These are phyloP conservation scores for Passer domesticus DNA, from an alignment of 2,113 vertebrate species.

Conservation along the genomic window DNA sequence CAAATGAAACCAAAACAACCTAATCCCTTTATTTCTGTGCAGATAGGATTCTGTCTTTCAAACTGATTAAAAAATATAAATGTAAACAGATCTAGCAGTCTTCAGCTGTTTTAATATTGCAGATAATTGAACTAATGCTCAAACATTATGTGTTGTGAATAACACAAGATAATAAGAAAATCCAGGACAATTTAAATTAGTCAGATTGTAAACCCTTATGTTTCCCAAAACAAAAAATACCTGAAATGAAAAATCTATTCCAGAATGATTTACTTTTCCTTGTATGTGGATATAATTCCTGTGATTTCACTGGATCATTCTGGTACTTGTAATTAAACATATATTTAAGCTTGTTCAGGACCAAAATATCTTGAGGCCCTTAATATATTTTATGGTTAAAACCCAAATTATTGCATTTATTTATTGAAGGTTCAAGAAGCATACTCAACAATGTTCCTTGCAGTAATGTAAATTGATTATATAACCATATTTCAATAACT, in stretches of 20 bases:
- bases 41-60: not conserved
- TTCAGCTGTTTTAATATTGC: not conserved
- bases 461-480: not conserved
- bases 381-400: not conserved
- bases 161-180: not conserved
- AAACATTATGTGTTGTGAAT: not conserved
- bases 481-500: not conserved
- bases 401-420: not conserved
- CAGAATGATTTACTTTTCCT: not conserved
- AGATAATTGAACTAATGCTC: not conserved
- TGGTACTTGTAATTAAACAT: not conserved
- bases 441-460: not conserved
- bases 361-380: not conserved
- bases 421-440: not conserved
- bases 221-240: not conserved
- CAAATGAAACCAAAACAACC: not conserved
- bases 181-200: not conserved
- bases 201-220: not conserved
- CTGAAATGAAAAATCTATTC: not conserved
- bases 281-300: not conserved
- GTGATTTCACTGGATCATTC: not conserved
- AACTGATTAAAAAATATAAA: not conserved
- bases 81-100: not conserved
- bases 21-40: not conserved
- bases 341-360: not conserved